A percentile compares a stretch with the other conserved stretches of the same genome.
Conservation (phyloP, 2,797 vertebrate species). For the Pterois miles region DNA sequence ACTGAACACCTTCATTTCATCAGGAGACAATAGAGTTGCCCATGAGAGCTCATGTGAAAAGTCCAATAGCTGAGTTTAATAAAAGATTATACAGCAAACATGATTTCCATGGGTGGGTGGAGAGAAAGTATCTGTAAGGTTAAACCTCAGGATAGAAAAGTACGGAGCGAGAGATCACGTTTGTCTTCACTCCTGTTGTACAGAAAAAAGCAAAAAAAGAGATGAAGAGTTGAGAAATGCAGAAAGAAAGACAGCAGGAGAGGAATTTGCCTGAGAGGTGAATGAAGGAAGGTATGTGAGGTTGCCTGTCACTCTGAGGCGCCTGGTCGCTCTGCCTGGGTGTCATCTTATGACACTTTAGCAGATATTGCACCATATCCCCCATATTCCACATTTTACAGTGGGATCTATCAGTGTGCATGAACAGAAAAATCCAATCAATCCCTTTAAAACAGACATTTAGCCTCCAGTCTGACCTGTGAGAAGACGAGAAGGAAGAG, state of each 20-base stretch:
- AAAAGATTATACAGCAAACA: not conserved
- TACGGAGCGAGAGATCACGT: not conserved
- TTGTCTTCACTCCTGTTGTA: slow-evolving; percentile 5
- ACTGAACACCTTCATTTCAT: slow-evolving; percentile 19
- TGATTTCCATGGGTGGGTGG: not conserved
- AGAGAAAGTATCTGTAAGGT: not conserved
- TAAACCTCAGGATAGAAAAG: not conserved
- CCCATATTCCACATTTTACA: not conserved
- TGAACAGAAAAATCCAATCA: not conserved
- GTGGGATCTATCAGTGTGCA: not conserved
- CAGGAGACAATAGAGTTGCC: slow-evolving; percentile 5
- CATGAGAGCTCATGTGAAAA: not conserved
- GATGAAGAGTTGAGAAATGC: slow-evolving; percentile 27
- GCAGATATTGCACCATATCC: slow-evolving; percentile 52
- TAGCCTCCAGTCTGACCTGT: slow-evolving; percentile 9
- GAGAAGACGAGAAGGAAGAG: slow-evolving; percentile 6
- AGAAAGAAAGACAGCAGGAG: slow-evolving; percentile 42
- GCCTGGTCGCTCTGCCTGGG: slow-evolving; percentile 56
- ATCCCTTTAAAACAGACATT: not conserved
- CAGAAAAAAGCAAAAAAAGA: not conserved
- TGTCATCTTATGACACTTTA: slow-evolving; percentile 62
- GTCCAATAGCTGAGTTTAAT: not conserved
- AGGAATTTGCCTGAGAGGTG: slow-evolving; percentile 80
- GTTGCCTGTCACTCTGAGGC: slow-evolving; percentile 73
- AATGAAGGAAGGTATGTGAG: slow-evolving; percentile 72